Conservation (phyloP, 2,888 invertebrate genomes). For the Pyrrhia umbra region DNA sequence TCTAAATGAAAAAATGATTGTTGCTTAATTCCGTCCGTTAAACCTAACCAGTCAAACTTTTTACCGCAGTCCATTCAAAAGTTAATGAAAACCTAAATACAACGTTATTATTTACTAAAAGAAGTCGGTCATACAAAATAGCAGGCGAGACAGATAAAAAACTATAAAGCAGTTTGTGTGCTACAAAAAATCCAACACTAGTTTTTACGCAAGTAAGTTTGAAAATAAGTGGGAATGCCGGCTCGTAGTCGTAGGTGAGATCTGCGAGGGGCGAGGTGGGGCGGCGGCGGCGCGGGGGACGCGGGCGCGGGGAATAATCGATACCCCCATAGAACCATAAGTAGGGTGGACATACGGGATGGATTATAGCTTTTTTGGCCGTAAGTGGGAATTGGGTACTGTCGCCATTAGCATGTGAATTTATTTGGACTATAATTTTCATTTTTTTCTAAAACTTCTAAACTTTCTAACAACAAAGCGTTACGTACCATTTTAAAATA, state of each 20-base stretch:
- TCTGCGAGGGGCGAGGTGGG: slow-evolving; percentile 62
- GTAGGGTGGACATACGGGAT: slow-evolving; percentile 84
- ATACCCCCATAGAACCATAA: slow-evolving; percentile 87
- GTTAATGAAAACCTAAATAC: slow-evolving; percentile 41
- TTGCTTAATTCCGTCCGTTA: background rate
- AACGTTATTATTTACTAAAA: slow-evolving; percentile 24
- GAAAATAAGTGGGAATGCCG: slow-evolving; percentile 64
- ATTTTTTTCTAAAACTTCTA: background rate
- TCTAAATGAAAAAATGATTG: background rate
- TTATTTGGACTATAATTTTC: slow-evolving; percentile 1
- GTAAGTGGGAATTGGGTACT: slow-evolving; percentile 63
- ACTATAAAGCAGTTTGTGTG: slow-evolving; percentile 33
- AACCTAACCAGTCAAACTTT: slow-evolving; percentile 8
- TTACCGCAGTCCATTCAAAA: slow-evolving; percentile 23
- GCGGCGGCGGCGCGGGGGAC: slow-evolving; percentile 33
- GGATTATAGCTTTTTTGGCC: slow-evolving; percentile 78
- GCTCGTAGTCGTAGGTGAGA: slow-evolving; percentile 66
- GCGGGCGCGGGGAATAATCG: slow-evolving; percentile 76
- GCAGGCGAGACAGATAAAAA: slow-evolving; percentile 33
- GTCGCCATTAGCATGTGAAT: slow-evolving; percentile 17
- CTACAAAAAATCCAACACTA: slow-evolving; percentile 53
- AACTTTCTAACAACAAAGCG: background rate
- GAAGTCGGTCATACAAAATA: slow-evolving; percentile 40
- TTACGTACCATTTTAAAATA: slow-evolving; percentile 1
- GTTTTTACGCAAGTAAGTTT: slow-evolving; percentile 61